Percentiles rank a stretch among this genome's conserved stretches.
Conservation (phyloP, 92 coral and sea anemone species). For the Porites rus region DNA sequence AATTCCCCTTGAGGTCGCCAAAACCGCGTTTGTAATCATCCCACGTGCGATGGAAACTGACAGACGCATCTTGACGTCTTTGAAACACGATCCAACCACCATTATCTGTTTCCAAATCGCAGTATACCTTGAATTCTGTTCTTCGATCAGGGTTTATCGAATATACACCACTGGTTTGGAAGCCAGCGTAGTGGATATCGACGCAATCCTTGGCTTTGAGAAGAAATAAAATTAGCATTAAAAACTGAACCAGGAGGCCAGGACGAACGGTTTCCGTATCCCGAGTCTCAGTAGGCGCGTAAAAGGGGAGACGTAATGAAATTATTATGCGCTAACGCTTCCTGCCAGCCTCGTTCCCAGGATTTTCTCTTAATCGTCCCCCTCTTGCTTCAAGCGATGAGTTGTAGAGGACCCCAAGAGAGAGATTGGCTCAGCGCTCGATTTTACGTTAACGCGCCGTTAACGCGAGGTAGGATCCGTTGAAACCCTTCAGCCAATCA, state of each 20-base stretch:
- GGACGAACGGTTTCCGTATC: too few species aligned
- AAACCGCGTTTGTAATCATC: constrained; percentile 76
- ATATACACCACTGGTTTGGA: constrained; percentile 74
- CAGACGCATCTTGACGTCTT: constrained; percentile 63
- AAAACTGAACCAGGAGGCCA: neutral
- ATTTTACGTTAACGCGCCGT: too few species aligned
- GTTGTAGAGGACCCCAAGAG: too few species aligned
- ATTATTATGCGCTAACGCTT: too few species aligned
- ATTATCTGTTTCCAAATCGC: constrained; percentile 73
- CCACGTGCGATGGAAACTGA: constrained; percentile 73
- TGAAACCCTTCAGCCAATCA: too few species aligned
- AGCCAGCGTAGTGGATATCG: constrained; percentile 79
- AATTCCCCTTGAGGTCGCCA: constrained; percentile 67
- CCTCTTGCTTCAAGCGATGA: too few species aligned
- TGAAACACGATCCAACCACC: constrained; percentile 91
- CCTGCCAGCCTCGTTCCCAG: too few species aligned
- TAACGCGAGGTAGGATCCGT: too few species aligned
- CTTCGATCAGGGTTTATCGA: constrained; percentile 70
- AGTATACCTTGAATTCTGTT: constrained; percentile 70
- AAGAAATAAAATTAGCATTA: neutral
- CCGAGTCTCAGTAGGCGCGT: too few species aligned
- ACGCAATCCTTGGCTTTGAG: constrained; percentile 67
- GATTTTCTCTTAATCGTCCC: too few species aligned
- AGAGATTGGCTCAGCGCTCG: too few species aligned
- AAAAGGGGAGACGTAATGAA: too few species aligned